Conservation (phyloP, 1,140 invertebrate species). For the Calliopsis andreniformis region DNA sequence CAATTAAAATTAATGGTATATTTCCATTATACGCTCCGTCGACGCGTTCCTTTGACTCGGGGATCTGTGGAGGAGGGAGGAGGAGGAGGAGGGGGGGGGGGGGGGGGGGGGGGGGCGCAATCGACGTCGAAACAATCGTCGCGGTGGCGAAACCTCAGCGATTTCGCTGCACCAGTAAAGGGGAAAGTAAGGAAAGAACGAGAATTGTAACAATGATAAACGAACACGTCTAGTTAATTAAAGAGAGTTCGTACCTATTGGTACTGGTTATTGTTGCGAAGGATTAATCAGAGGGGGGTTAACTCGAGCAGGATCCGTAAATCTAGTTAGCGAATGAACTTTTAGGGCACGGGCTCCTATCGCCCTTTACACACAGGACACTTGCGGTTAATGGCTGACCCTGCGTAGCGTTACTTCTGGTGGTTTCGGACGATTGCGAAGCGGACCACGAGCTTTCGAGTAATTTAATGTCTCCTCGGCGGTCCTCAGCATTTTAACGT, state of each 20-base stretch:
- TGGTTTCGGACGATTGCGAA: constrained; percentile 60
- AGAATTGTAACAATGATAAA: not conserved
- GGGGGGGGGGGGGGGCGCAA: not conserved
- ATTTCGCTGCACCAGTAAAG: not conserved
- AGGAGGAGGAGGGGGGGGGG: too few species aligned
- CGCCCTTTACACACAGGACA: constrained; percentile 45
- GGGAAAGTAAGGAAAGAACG: not conserved
- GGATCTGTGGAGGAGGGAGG: too few species aligned
- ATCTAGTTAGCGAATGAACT: constrained; percentile 46
- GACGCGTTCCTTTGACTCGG: not conserved
- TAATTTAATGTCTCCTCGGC: constrained; percentile 64
- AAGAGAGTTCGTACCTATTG: constrained; percentile 9
- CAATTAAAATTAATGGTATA: constrained; percentile 32
- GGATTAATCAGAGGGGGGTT: constrained; percentile 54
- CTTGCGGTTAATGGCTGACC: constrained; percentile 59
- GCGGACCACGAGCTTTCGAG: constrained; percentile 34
- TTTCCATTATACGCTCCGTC: constrained; percentile 2
- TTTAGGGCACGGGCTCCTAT: not conserved
- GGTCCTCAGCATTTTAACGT: constrained; percentile 55
- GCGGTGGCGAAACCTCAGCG: not conserved
- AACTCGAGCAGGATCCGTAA: constrained; percentile 48
- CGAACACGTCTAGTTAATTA: constrained; percentile 34
- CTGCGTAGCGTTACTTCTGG: constrained; percentile 48
- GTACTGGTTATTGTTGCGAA: constrained; percentile 27
- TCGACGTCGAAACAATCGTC: not conserved